A percentile compares a stretch with the other conserved stretches of the same genome.
Conservation (phyloP, 2,113 vertebrate genomes). For the Pontoporia blainvillei region DNA sequence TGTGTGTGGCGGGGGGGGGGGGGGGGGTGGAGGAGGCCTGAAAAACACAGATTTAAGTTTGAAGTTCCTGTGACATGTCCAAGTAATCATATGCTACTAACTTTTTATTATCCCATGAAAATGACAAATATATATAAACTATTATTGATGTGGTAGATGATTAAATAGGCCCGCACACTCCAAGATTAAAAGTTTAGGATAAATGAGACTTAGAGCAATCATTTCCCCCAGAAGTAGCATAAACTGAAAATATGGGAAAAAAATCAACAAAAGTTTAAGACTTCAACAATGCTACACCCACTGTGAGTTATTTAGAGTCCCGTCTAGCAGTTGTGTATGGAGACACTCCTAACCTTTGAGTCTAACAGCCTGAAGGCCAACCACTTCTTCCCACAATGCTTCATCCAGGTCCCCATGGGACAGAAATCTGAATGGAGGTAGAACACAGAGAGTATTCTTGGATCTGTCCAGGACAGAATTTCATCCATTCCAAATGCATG, state of each 20-base stretch:
- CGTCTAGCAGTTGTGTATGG: background rate
- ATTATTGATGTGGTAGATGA: background rate
- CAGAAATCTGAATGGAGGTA: background rate
- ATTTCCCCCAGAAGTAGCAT: background rate
- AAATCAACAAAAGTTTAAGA: background rate
- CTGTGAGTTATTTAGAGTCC: background rate
- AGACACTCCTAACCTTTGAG: background rate
- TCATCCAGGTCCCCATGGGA: background rate
- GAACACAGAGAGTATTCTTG: background rate
- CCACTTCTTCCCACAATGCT: background rate
- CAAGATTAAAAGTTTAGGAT: background rate
- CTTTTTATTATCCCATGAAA: constrained; percentile 11
- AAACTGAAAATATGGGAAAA: background rate
- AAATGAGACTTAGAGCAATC: background rate
- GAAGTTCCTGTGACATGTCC: background rate
- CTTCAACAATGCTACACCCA: background rate
- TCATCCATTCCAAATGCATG: background rate
- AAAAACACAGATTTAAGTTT: background rate
- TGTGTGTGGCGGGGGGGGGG: no score
- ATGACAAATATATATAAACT: background rate
- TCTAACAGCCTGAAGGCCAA: background rate
- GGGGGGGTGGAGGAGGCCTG: background rate
- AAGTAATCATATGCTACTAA: background rate
- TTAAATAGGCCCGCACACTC: background rate
- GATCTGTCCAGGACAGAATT: background rate